Evolutionary conservation across 2,797 vertebrate species (phyloP).

Genomic region (Leuciscus waleckii): DNA sequence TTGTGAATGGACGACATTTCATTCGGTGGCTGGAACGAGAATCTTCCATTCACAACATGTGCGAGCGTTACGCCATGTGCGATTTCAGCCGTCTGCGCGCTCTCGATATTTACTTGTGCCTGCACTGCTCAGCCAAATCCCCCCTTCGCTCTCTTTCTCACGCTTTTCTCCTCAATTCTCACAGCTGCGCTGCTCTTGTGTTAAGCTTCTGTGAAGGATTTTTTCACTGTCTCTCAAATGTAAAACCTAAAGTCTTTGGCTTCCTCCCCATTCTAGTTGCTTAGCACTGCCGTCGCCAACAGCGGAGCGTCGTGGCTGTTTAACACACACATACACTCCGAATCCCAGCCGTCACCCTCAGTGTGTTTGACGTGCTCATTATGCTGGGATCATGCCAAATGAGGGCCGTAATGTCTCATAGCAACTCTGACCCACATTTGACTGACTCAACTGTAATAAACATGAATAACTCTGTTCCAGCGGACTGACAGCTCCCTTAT

Average conservation of each 20-base stretch:
- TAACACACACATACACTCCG: conserved; percentile 24
- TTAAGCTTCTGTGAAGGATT: conserved; percentile 29
- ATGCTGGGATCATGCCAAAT: conserved; percentile 29
- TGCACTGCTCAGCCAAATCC: neutral
- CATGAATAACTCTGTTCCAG: conserved; percentile 7
- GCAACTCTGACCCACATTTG: conserved; percentile 35
- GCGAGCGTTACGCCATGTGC: conserved; percentile 19
- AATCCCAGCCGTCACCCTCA: conserved; percentile 14
- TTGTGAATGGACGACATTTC: conserved; percentile 34
- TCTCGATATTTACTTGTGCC: conserved; percentile 23
- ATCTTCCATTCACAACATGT: conserved; percentile 21
- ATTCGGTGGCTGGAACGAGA: neutral
- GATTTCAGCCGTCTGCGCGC: neutral
- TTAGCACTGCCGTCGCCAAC: conserved; percentile 75
- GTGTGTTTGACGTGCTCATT: conserved; percentile 34
- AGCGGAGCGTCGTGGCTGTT: conserved; percentile 28
- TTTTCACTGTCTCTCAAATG: conserved; percentile 69
- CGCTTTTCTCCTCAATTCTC: conserved; percentile 31
- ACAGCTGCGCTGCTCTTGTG: conserved; percentile 9
- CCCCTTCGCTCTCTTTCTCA: conserved; percentile 32
- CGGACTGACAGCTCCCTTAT: conserved; percentile 12
- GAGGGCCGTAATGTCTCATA: conserved; percentile 31
- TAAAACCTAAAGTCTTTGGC: conserved; percentile 70
- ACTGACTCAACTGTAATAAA: conserved; percentile 37
- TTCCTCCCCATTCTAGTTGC: conserved; percentile 75